phyloP scores from a whole-genome alignment of 2,888 invertebrate species.

The Muschampia staudingeri region DNA sequence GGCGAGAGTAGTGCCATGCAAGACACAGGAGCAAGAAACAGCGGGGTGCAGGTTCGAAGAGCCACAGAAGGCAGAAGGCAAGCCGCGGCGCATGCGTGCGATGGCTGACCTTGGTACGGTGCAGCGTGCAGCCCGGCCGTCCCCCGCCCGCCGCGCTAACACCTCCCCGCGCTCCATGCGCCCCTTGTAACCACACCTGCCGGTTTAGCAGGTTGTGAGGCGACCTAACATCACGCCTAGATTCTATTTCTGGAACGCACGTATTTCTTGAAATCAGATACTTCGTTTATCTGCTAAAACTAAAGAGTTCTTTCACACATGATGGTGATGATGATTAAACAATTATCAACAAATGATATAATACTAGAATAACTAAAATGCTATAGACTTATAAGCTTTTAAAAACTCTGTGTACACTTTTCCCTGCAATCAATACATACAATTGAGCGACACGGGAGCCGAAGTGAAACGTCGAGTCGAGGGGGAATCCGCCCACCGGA shows the following conservation, averaged over 20 bases:
- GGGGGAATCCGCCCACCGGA: constrained; percentile 80
- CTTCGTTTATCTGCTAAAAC: constrained; percentile 39
- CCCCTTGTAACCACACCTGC: constrained; percentile 84
- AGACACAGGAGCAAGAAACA: constrained; percentile 81
- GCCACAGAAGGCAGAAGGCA: constrained; percentile 24
- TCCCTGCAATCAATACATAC: constrained; percentile 75
- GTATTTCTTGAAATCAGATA: constrained; percentile 72
- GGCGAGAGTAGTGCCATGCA: constrained; percentile 76
- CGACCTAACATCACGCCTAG: constrained; percentile 83
- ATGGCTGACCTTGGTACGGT: constrained; percentile 88
- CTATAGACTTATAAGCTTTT: background rate
- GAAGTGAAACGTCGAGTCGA: constrained; percentile 73
- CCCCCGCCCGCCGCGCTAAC: constrained; percentile 62
- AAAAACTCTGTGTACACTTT: constrained; percentile 25
- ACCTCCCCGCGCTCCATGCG: constrained; percentile 67
- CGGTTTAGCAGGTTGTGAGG: constrained; percentile 88
- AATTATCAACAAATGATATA: background rate
- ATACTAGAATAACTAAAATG: background rate
- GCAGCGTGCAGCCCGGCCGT: constrained; percentile 85
- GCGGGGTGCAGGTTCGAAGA: constrained; percentile 77
- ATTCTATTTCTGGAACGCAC: constrained; percentile 83
- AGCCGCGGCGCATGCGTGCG: constrained; percentile 86
- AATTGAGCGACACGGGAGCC: constrained; percentile 73
- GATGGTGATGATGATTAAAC: background rate
- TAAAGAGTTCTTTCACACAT: constrained; percentile 16